A percentile compares a stretch with the other conserved stretches of the same genome.
phyloP scores from a whole-genome alignment of 2,113 vertebrate species.

The Equus przewalskii region DNA sequence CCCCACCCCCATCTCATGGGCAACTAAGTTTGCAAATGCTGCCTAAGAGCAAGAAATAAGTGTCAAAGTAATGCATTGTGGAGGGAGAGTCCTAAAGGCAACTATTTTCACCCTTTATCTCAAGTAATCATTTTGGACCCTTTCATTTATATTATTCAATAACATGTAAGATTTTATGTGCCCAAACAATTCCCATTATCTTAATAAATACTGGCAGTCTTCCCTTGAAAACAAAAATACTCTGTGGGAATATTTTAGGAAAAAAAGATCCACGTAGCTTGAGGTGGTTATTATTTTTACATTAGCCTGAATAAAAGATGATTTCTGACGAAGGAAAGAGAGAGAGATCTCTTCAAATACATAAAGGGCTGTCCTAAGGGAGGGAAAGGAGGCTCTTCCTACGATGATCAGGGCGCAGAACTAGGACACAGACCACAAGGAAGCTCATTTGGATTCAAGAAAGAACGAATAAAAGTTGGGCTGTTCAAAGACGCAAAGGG shows the following conservation, averaged over 20 bases:
- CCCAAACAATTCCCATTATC: background rate
- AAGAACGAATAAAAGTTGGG: background rate
- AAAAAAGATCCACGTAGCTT: background rate
- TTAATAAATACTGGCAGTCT: background rate
- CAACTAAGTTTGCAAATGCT: background rate
- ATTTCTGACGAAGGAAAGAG: background rate
- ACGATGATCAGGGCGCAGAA: background rate
- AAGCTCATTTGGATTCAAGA: background rate
- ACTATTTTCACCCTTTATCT: background rate
- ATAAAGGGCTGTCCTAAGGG: background rate
- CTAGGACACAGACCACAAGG: background rate
- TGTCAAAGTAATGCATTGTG: background rate
- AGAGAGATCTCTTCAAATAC: background rate
- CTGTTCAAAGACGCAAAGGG: background rate
- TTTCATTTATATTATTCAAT: background rate
- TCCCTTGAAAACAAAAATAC: background rate
- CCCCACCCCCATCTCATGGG: background rate
- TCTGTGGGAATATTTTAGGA: background rate
- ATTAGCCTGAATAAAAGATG: background rate
- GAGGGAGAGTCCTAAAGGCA: background rate
- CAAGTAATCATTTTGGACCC: background rate
- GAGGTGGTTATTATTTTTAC: background rate
- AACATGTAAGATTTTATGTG: background rate
- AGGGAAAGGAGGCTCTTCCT: background rate
- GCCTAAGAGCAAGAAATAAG: background rate